phyloP scores from a whole-genome alignment of 53 echinoderm and acorn worm genomes.

The Patiria pectinifera region DNA sequence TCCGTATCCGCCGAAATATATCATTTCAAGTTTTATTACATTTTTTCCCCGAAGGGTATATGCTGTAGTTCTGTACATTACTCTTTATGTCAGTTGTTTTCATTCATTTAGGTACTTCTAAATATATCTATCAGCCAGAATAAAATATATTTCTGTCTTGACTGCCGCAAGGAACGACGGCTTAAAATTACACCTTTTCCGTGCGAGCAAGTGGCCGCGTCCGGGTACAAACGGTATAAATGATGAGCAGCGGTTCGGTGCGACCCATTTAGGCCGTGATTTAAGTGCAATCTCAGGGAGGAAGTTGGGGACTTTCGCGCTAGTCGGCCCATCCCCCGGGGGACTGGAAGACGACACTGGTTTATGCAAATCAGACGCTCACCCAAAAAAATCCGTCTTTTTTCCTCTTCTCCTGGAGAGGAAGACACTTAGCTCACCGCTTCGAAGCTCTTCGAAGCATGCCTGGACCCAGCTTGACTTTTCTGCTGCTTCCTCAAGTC shows the following conservation, averaged over 20 bases:
- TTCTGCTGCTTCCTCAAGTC: no score
- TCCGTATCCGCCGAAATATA: no score
- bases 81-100: background rate
- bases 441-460: background rate
- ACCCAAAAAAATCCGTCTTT: background rate
- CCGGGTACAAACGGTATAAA: background rate
- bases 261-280: conserved; percentile 5
- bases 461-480: no score
- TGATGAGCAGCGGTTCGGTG: background rate
- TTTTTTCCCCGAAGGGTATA: no score
- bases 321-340: background rate
- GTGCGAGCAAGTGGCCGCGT: background rate
- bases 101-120: background rate
- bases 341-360: background rate
- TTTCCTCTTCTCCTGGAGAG: background rate
- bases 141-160: background rate
- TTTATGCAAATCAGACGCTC: conserved; percentile 11
- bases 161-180: background rate
- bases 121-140: background rate
- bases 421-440: background rate
- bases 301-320: background rate
- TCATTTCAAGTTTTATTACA: no score
- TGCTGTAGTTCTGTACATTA: background rate
- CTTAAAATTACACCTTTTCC: background rate
- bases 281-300: background rate